Evolutionary conservation across 2,113 vertebrate genomes (phyloP).

Genomic region (Eudorcas thomsonii): DNA sequence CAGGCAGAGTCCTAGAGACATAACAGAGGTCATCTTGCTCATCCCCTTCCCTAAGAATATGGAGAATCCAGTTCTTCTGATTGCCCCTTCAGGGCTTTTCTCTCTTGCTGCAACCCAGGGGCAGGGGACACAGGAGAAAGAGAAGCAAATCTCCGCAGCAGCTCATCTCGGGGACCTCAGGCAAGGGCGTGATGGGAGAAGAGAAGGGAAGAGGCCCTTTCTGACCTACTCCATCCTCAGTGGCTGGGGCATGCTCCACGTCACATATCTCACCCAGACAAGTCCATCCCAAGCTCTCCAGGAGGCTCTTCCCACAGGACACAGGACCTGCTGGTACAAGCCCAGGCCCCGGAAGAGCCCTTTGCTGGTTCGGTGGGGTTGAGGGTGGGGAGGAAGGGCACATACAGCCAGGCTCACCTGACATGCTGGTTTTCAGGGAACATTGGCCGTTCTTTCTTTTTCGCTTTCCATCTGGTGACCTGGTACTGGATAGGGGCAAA

Average conservation of each 20-base stretch:
- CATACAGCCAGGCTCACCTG: slow-evolving; percentile 83
- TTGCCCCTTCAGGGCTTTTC: neutral
- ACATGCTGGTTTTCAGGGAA: slow-evolving; percentile 98
- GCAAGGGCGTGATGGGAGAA: neutral
- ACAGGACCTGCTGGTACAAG: neutral
- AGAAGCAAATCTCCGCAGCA: neutral
- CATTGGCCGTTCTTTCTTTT: slow-evolving; percentile 99
- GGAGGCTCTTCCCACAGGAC: neutral
- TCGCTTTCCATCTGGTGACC: slow-evolving; percentile 99
- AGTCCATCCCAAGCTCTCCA: neutral
- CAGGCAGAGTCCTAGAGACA: neutral
- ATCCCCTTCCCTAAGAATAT: slow-evolving; percentile 8
- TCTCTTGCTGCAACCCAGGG: neutral
- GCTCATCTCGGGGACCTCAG: neutral
- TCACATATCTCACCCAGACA: neutral
- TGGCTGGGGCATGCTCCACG: neutral
- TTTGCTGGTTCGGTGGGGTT: neutral
- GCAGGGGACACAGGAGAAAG: neutral
- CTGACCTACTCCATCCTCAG: neutral
- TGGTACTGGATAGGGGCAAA: slow-evolving; percentile 71
- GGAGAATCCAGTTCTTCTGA: neutral
- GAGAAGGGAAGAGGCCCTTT: neutral
- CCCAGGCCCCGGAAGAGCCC: neutral
- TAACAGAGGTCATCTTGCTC: neutral
- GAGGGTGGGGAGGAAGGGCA: neutral